Conservation (phyloP, 2,113 vertebrate species). For the Sphyrna mokarran region DNA sequence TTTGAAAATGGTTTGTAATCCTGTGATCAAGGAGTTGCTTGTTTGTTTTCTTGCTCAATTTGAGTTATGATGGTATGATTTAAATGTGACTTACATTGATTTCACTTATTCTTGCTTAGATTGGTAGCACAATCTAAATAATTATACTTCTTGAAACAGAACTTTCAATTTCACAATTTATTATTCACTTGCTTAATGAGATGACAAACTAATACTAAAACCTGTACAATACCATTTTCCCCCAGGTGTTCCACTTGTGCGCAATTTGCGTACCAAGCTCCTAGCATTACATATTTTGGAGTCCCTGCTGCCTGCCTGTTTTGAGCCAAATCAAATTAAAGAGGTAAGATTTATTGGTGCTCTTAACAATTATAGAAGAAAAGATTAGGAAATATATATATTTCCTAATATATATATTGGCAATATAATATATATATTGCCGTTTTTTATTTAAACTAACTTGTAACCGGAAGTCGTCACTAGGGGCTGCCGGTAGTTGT, state of each 20-base stretch:
- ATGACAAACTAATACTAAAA: neutral
- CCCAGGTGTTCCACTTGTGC: slow-evolving; percentile 52
- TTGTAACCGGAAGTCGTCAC: no score
- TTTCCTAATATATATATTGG: no score
- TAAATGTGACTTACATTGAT: neutral
- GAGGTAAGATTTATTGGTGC: slow-evolving; percentile 48
- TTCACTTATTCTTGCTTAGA: neutral
- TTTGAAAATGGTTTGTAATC: neutral
- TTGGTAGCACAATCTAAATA: neutral
- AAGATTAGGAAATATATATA: neutral
- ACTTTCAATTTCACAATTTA: neutral
- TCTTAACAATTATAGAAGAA: neutral
- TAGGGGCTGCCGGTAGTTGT: no score
- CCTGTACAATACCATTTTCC: neutral
- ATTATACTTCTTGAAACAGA: neutral
- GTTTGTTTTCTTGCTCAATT: neutral
- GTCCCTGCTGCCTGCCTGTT: slow-evolving; percentile 59
- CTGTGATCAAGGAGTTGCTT: neutral
- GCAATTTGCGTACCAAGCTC: slow-evolving; percentile 64
- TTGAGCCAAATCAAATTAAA: slow-evolving; percentile 56
- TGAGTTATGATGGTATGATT: neutral
- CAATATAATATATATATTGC: no score
- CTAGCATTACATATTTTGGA: slow-evolving; percentile 67
- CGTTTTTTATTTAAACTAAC: no score
- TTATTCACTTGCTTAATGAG: neutral